Base-by-base conservation (phyloP, 2,113 vertebrate genomes). In the Datnioides undecimradiatus region DNA sequence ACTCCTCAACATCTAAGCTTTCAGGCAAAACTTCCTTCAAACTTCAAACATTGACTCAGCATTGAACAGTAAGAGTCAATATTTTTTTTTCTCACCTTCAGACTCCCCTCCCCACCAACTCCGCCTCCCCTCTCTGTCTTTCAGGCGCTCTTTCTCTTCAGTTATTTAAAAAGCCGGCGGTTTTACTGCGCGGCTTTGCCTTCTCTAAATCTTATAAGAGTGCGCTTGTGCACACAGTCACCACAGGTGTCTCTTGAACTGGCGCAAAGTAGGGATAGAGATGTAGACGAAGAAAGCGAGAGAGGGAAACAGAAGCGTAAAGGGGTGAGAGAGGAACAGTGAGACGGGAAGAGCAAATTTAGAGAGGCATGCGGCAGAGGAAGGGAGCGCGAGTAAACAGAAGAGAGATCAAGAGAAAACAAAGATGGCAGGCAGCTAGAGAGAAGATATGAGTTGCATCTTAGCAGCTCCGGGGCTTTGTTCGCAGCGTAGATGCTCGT, bases 41-140 rank as follows among this genome's bases (percentile, higher is more conserved):
- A 85, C 25, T 71, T 83, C 78, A 88, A 87, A 83, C 85, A 68
- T 62, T 85, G 90, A 87, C 80, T 90, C 76, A 79, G 69, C 82
- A 75, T 45, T 73, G 71, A 87, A 75, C 71, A 63, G 58, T 33
- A 45, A 48, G 77, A 81, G 72, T 88, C 81, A 73, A 84, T 87
- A 58, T 80, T 77, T 75, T 23, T 55, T 29, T 51, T 52, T 57
- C 34, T 74, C 71, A 77, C 85, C 70, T 82, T 79, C 73, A 76
- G 43, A 54, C 38, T 52, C 75, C 25, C 23, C 51, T 54, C 46
- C 52, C 33, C 48, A 49, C 43, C 57, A n/a, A n/a, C n/a, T n/a
- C 33, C 4, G n/a, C 57, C 25, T 31, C 27, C 58, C 34, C 45
- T 16, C 41, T 77, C 49, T 21, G 6, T 75, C 72, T 68, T 14